These are phyloP conservation scores for Manis pentadactyla DNA, from an alignment of 2,797 vertebrate species.

Conservation along the genomic window DNA sequence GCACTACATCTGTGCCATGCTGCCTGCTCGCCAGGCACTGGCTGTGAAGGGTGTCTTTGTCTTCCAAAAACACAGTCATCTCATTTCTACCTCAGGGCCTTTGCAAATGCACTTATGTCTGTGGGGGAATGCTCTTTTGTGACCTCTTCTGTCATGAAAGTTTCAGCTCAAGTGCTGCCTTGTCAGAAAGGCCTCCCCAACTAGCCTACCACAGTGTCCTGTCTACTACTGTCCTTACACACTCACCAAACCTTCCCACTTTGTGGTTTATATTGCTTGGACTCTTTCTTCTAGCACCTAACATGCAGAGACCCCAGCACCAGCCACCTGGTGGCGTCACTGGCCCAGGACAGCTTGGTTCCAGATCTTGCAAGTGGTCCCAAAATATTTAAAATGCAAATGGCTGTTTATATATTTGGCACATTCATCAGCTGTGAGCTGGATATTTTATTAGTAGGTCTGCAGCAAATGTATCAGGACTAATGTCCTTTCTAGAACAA, in stretches of 20 bases:
- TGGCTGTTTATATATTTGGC: neutral
- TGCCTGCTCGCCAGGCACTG: accelerated
- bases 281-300: neutral
- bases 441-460: neutral
- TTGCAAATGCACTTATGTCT: neutral
- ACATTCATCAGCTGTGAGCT: neutral
- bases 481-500: neutral
- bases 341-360: neutral
- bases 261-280: neutral
- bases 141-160: neutral
- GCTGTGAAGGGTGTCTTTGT: neutral
- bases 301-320: neutral
- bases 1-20: accelerated
- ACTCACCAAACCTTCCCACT: neutral
- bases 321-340: neutral
- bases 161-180: neutral
- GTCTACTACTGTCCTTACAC: neutral
- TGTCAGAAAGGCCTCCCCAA: neutral
- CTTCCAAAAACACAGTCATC: neutral
- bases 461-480: neutral
- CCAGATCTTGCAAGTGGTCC: neutral
- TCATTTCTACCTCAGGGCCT: neutral
- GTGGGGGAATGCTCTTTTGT: neutral
- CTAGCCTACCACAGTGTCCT: too few relatives aligned
- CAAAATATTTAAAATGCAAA: neutral